phyloP scores from a whole-genome alignment of 2,888 invertebrate genomes.

The Piscicola geometra region DNA sequence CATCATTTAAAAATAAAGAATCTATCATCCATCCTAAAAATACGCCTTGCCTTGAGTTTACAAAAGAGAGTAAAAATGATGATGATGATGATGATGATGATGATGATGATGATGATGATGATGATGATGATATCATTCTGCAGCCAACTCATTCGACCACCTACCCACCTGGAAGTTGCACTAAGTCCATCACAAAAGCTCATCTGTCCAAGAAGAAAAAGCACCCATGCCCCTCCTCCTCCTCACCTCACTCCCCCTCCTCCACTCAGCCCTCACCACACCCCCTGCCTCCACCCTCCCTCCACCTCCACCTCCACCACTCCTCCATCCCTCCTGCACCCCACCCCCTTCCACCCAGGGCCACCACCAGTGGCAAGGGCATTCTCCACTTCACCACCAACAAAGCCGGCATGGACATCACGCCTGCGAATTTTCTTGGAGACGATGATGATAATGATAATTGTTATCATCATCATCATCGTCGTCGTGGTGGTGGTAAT shows the following conservation, averaged over 20 bases:
- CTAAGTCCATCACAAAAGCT: no score
- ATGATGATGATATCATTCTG: no score
- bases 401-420: conserved; percentile 80
- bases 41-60: no score
- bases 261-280: not conserved
- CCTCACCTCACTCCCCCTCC: not conserved
- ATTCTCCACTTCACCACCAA: conserved; percentile 75
- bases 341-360: not conserved
- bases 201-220: no score
- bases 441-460: not conserved
- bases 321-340: not conserved
- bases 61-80: not conserved
- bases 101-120: not conserved
- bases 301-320: not conserved
- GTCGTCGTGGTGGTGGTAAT: no score
- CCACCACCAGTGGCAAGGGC: conserved; percentile 51
- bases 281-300: not conserved
- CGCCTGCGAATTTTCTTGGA: conserved; percentile 71
- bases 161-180: no score
- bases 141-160: no score
- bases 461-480: no score
- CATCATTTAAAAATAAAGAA: no score
- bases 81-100: conserved; percentile 1
- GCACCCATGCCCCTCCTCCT: not conserved
- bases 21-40: no score